Evolutionary conservation across 2,797 vertebrate genomes (phyloP).

Genomic region (Sebastes matsubarae): DNA sequence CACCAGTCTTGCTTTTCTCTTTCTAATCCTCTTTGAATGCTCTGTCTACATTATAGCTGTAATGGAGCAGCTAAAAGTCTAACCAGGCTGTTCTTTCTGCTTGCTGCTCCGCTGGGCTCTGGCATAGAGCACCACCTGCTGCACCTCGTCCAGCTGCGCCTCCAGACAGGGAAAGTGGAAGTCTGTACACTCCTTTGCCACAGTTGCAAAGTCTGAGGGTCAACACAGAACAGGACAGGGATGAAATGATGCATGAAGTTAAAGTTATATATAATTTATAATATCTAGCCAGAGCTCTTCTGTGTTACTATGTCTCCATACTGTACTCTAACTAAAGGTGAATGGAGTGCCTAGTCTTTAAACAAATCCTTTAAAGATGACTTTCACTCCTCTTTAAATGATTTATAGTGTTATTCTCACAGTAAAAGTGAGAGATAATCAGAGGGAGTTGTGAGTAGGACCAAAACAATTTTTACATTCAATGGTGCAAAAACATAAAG

Average conservation of each 20-base stretch:
- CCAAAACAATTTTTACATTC: background rate
- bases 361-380: background rate
- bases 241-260: constrained; percentile 1
- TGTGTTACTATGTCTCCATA: background rate
- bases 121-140: constrained; percentile 95
- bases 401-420: background rate
- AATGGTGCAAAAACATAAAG: background rate
- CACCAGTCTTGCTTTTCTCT: background rate
- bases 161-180: constrained; percentile 95
- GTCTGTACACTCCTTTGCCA: constrained; percentile 96
- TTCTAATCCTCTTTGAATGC: background rate
- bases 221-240: background rate
- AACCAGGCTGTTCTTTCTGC: constrained; percentile 86
- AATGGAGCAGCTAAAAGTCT: constrained; percentile 33
- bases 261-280: background rate
- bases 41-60: background rate
- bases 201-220: constrained; percentile 91
- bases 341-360: background rate
- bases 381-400: background rate
- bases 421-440: background rate
- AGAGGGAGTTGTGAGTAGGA: background rate
- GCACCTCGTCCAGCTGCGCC: constrained; percentile 93
- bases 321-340: background rate
- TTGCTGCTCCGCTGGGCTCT: constrained; percentile 91
- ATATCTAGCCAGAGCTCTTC: background rate